These are phyloP conservation scores for Plecturocebus donacophilus DNA, from an alignment of 2,113 vertebrate genomes.

Conservation along the genomic window DNA sequence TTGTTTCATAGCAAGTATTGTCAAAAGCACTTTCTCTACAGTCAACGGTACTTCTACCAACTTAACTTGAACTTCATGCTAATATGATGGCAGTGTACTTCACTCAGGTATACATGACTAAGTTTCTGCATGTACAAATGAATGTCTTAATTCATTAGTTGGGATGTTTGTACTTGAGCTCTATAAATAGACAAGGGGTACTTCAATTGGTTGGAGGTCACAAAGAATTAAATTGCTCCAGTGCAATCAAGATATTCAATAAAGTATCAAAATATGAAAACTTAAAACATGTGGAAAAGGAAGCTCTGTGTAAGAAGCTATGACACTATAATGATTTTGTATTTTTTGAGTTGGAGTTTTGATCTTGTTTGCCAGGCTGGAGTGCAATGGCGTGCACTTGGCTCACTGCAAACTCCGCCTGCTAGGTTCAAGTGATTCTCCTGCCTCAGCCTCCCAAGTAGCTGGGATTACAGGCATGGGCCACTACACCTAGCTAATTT, in stretches of 20 bases:
- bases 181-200: background rate
- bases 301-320: background rate
- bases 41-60: background rate
- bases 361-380: too few relatives aligned
- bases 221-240: background rate
- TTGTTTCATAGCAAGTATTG: background rate
- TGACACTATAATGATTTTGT: background rate
- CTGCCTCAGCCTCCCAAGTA: too few relatives aligned
- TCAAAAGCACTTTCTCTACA: background rate
- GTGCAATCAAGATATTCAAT: background rate
- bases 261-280: background rate
- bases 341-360: too few relatives aligned
- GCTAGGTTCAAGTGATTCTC: too few relatives aligned
- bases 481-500: too few relatives aligned
- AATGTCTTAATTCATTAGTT: background rate
- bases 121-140: background rate
- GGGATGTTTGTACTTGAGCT: background rate
- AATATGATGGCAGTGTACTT: background rate
- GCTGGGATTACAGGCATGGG: too few relatives aligned
- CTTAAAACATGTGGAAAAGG: background rate
- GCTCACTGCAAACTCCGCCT: too few relatives aligned
- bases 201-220: conserved; percentile 15
- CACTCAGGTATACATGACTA: background rate
- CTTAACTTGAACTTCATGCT: background rate
- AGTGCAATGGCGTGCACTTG: too few relatives aligned